Base-by-base conservation (phyloP, 2,797 vertebrate genomes). In the Hippoglossus hippoglossus region DNA sequence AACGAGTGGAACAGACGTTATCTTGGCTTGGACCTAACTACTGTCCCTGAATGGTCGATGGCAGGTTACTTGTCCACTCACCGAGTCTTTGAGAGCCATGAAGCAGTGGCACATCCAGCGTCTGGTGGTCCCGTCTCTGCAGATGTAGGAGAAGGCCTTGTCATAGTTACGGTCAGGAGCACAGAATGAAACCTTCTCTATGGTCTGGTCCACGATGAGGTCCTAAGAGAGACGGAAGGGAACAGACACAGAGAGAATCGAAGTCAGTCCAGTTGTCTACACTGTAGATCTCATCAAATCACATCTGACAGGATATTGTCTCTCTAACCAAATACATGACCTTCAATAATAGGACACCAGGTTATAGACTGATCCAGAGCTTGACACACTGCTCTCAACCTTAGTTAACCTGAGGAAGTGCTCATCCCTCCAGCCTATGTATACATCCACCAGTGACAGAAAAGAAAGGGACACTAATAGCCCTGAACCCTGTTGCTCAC, bases 91-190 rank as follows among this genome's bases (percentile, higher is more conserved):
- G 64, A 98, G 91, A 0, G 97, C 96, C 95, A 98, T 95, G 90
- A 98, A 98, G 89, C 96, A 97, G 91, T 98, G 97, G 82, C 97
- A 98, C 84, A 98, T 97, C 97, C 97, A 98, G 28, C 97, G 95
- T 26, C 97, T 94, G 0, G 96, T 97, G n/a, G 97, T 98, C 19
- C 97, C 97, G 0, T 98, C 97, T 0, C 97, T 91, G 90, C 97
- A 98, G 91, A 98, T 98, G 84, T 98, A 98, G 59, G 97, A 98
- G 86, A 98, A 98, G 16, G 97, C 97, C 75, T 98, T 98, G 93
- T 98, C 97, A 18, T 97, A 97, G 89, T 97, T 98, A 25, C 96
- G 95, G 84, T 98, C 97, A 0, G 96, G 97, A 16, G 97, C 97
- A 0, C 97, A 98, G 87, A 98, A 98, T 0, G 97, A 98, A 61